These are phyloP conservation scores for Bembecia ichneumoniformis DNA, from an alignment of 2,888 invertebrate species.

Conservation along the genomic window DNA sequence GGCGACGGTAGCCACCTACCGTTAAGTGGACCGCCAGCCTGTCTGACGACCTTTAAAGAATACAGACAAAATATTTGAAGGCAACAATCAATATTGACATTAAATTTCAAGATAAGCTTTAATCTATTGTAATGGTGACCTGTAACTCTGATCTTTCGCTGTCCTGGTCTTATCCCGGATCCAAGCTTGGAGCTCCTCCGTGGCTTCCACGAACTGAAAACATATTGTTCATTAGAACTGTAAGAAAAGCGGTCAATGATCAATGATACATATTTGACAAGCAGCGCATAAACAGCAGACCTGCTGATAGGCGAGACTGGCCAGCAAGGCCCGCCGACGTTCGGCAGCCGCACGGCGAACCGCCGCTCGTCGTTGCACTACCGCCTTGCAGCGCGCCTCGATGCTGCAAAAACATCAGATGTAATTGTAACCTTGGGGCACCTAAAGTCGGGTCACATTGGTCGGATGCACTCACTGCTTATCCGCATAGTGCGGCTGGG, in stretches of 20 bases:
- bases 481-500: conserved; percentile 75
- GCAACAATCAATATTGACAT: too few species aligned
- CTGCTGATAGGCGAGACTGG: conserved; percentile 88
- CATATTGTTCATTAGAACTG: not conserved
- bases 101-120: too few species aligned
- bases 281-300: conserved; percentile 15
- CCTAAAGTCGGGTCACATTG: too few species aligned
- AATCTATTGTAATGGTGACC: conserved; percentile 20
- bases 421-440: not conserved
- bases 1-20: too few species aligned
- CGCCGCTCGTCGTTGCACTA: conserved; percentile 79
- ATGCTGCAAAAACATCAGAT: conserved; percentile 63
- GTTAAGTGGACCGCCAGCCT: too few species aligned
- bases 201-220: conserved; percentile 88
- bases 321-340: conserved; percentile 80
- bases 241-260: not conserved
- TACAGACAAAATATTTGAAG: too few species aligned
- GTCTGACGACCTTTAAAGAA: too few species aligned
- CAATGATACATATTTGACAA: not conserved
- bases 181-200: conserved; percentile 92
- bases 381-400: conserved; percentile 80
- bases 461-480: conserved; percentile 37
- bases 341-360: conserved; percentile 83
- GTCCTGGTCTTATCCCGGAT: conserved; percentile 92
- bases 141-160: conserved; percentile 92